Evolutionary conservation across 2,797 vertebrate genomes (phyloP).

Genomic region (Melanotaenia boesemani): DNA sequence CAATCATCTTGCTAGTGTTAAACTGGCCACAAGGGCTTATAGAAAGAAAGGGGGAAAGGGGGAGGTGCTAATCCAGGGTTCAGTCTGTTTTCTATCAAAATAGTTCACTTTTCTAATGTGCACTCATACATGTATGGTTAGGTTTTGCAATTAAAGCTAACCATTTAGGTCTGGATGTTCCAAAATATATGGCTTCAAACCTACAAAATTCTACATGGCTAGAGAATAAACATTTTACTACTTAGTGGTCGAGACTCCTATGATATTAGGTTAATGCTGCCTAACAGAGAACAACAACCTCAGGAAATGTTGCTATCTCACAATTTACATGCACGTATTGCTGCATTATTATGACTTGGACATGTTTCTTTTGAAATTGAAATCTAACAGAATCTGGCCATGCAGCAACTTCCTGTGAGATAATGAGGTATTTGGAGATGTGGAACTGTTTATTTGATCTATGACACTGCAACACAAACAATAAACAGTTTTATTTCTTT

Average conservation of each 20-base stretch:
- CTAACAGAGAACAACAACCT: not conserved
- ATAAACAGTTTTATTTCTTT: not conserved
- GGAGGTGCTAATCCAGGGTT: too few species aligned
- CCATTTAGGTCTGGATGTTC: not conserved
- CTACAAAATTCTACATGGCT: too few species aligned
- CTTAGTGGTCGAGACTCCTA: not conserved
- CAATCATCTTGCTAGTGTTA: too few species aligned
- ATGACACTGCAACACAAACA: not conserved
- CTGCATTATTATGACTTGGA: too few species aligned
- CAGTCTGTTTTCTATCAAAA: not conserved
- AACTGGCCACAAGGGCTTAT: too few species aligned
- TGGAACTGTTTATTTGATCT: not conserved
- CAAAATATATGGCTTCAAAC: not conserved
- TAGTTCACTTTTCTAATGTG: not conserved
- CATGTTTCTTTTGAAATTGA: not conserved
- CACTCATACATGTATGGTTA: not conserved
- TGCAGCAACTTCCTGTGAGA: not conserved
- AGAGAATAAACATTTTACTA: too few species aligned
- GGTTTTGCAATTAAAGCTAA: too few species aligned
- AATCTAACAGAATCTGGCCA: not conserved
- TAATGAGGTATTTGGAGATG: not conserved
- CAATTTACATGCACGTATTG: not conserved
- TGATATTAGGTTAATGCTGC: not conserved
- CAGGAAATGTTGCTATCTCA: not conserved
- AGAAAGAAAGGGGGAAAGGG: too few species aligned